Evolutionary conservation across 1,140 invertebrate genomes (phyloP), one percentile per base, ranked within the genome.

Genomic region (Camponotus pennsylvanicus): DNA sequence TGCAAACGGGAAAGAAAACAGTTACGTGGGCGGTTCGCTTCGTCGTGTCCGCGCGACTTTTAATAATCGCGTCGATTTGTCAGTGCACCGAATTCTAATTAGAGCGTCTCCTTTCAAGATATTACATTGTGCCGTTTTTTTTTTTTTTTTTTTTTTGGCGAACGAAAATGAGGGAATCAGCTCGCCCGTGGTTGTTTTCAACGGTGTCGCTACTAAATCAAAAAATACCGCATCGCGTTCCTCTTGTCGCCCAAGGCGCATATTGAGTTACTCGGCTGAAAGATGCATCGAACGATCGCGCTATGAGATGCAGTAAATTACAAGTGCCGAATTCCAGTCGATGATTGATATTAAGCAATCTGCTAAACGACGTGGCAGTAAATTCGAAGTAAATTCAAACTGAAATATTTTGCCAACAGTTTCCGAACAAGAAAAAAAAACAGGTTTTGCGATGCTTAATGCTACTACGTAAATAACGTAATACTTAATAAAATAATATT

Each of bases 51-150:
- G 64, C 76, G 69, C 80, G 89, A 90, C 85, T 87, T 87, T 85
- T 89, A 89, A 85, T 89, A 90, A 89, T 90, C 88, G 79, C 59
- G 45, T 69, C 79, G 63, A 89, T 87, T 90, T 89, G 85, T 90
- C 82, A 87, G 80, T 83, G 76, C 49, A 73, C 61, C 64, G 73
- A 89, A 89, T 89, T 59, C 67, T 89, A 90, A 90, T 90, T 90
- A 90, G 82, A 71, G 52, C 59, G 57, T 69, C 69, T 75, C 57
- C 45, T 83, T 42, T 59, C 9, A 45, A 49, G 55, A 67, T 40
- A 37, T 37, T 27, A 52, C 71, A 78, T 66, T 77, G n/a, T 42
- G 27, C n/a, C 3, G 21, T 59, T 32, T 27, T 21, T n/a, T 11
- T 40, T 52, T 57, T 70, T 18, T 34, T 63, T 42, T 67, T 32